A percentile compares a stretch with the other conserved stretches of the same genome.
Evolutionary conservation across 2,797 vertebrate species (phyloP).

Genomic region (Urocyon cinereoargenteus): DNA sequence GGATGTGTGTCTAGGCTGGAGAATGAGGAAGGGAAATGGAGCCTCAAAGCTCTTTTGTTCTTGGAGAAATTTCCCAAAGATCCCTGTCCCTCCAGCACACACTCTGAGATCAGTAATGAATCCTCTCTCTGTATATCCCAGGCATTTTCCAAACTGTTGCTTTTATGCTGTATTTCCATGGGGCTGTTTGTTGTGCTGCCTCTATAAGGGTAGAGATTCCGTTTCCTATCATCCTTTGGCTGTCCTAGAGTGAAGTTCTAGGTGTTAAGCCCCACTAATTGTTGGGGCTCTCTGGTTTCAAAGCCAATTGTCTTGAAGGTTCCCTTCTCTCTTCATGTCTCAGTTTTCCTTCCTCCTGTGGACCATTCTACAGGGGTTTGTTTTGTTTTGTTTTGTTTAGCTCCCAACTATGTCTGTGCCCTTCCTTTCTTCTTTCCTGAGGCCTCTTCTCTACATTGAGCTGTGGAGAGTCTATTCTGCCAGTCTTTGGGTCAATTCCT

Average conservation of each 20-base stretch:
- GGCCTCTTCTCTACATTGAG: not conserved
- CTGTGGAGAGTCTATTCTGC: not conserved
- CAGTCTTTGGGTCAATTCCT: not conserved
- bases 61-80: not conserved
- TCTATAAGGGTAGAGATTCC: not conserved
- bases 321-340: not conserved
- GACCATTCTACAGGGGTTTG: not conserved
- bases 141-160: not conserved
- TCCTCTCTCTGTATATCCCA: not conserved
- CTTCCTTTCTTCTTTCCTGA: not conserved
- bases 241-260: not conserved
- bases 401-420: not conserved
- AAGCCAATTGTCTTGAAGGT: not conserved
- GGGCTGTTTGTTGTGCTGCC: not conserved
- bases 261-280: not conserved
- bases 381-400: not conserved
- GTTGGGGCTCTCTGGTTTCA: not conserved
- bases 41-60: not conserved
- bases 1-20: not conserved
- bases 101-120: not conserved
- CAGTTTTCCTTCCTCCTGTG: not conserved
- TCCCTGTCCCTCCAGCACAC: not conserved
- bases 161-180: not conserved
- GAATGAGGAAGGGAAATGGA: not conserved
- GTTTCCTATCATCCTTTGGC: not conserved